Conservation (phyloP, 2,888 invertebrate genomes). For the Deilephila porcellus region DNA sequence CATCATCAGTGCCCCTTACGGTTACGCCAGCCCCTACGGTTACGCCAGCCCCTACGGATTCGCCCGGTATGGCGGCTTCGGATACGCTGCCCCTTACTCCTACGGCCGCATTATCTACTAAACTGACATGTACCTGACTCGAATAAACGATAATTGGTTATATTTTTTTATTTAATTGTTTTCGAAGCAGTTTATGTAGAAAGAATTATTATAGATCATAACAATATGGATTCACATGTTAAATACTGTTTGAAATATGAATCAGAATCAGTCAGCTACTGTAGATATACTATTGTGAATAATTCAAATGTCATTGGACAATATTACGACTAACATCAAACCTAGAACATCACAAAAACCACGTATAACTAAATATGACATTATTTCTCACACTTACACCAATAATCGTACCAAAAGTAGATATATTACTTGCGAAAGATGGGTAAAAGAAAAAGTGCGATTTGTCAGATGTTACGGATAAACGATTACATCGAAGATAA, state of each 20-base stretch:
- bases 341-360: too few relatives aligned
- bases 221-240: too few relatives aligned
- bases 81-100: constrained; percentile 37
- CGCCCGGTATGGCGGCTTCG: constrained; percentile 40
- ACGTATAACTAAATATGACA: neutral
- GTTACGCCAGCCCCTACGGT: constrained; percentile 36
- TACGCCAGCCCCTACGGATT: constrained; percentile 35
- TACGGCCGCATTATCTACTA: constrained; percentile 23
- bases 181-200: too few relatives aligned
- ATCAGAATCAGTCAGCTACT: too few relatives aligned
- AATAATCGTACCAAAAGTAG: neutral
- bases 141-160: constrained; percentile 29
- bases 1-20: constrained; percentile 39
- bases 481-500: neutral
- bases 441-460: neutral
- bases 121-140: constrained; percentile 32
- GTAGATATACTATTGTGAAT: too few relatives aligned
- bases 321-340: neutral
- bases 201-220: too few relatives aligned
- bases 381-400: neutral
- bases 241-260: too few relatives aligned
- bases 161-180: neutral
- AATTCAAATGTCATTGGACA: too few relatives aligned
- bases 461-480: constrained; percentile 10
- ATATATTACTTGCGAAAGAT: neutral